Percentiles rank a stretch among this genome's conserved stretches.
Conservation (phyloP, 2,113 vertebrate genomes). For the Athene noctua region DNA sequence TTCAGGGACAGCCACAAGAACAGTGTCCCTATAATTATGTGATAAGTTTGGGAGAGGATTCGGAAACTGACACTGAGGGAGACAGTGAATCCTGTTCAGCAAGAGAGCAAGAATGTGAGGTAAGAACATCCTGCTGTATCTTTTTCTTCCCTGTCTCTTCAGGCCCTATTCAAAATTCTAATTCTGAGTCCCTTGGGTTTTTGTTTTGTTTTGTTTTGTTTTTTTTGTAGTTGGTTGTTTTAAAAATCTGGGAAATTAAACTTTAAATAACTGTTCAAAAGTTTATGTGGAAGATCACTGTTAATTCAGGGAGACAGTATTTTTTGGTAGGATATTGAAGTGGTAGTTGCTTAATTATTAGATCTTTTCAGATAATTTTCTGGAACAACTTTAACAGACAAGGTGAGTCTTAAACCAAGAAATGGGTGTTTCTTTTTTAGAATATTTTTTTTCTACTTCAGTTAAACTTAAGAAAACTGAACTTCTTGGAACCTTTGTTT, state of each 20-base stretch:
- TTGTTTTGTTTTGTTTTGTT: background rate
- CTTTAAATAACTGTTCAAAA: background rate
- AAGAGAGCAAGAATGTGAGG: conserved; percentile 89
- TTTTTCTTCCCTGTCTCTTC: background rate
- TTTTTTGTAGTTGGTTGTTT: background rate
- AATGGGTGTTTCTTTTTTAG: background rate
- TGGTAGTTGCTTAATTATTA: background rate
- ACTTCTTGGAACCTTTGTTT: background rate
- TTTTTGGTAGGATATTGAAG: background rate
- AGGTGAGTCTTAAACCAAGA: background rate
- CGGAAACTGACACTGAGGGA: conserved; percentile 88
- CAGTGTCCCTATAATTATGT: conserved; percentile 85
- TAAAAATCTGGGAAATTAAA: background rate
- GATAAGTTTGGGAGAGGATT: conserved; percentile 86
- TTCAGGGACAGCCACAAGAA: conserved; percentile 77
- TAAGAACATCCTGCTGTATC: conserved; percentile 41
- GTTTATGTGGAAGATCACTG: background rate
- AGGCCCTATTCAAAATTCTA: background rate
- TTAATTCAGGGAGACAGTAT: background rate
- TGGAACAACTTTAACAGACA: background rate
- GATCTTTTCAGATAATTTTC: background rate
- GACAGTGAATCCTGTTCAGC: conserved; percentile 86
- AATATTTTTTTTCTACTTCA: background rate
- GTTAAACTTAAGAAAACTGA: background rate
- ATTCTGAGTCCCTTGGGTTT: background rate